A percentile compares a stretch with the other conserved stretches of the same genome.
Evolutionary conservation across 2,113 vertebrate species (phyloP).

Genomic region (Stigmatopora nigra): DNA sequence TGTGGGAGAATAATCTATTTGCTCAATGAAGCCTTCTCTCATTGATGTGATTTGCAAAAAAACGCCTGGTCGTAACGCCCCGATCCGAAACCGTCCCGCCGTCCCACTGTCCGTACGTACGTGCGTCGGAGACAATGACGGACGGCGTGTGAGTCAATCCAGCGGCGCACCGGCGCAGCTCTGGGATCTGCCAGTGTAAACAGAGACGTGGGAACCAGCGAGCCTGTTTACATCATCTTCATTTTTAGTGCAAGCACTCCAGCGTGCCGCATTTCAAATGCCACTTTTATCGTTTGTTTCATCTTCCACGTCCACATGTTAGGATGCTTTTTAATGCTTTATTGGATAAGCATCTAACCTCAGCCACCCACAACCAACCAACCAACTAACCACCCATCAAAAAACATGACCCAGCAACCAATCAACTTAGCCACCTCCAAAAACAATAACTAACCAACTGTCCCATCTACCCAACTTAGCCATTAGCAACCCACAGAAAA

Average conservation of each 20-base stretch:
- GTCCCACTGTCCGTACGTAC: not conserved
- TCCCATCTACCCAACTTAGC: too few species aligned
- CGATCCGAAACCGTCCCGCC: not conserved
- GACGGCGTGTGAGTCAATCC: constrained; percentile 61
- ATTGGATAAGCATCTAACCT: too few species aligned
- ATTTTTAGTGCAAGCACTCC: constrained; percentile 56
- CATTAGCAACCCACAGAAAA: too few species aligned
- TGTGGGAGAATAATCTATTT: constrained; percentile 55
- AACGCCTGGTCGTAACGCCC: not conserved
- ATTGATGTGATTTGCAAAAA: not conserved
- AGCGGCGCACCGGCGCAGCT: constrained; percentile 54
- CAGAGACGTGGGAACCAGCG: constrained; percentile 68
- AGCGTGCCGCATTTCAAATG: constrained; percentile 4
- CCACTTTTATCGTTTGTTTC: too few species aligned
- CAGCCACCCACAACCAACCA: too few species aligned
- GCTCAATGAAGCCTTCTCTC: constrained; percentile 28
- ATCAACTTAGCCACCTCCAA: too few species aligned
- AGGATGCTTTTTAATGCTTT: too few species aligned
- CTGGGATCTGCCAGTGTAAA: constrained; percentile 66
- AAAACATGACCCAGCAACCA: too few species aligned
- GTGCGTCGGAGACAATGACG: constrained; percentile 35
- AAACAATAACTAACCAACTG: too few species aligned
- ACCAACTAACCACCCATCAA: too few species aligned
- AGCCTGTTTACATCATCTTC: constrained; percentile 62
- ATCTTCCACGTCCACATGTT: too few species aligned